Evolutionary conservation across 2,113 vertebrate species (phyloP).

Genomic region (Mesitornis unicolor): DNA sequence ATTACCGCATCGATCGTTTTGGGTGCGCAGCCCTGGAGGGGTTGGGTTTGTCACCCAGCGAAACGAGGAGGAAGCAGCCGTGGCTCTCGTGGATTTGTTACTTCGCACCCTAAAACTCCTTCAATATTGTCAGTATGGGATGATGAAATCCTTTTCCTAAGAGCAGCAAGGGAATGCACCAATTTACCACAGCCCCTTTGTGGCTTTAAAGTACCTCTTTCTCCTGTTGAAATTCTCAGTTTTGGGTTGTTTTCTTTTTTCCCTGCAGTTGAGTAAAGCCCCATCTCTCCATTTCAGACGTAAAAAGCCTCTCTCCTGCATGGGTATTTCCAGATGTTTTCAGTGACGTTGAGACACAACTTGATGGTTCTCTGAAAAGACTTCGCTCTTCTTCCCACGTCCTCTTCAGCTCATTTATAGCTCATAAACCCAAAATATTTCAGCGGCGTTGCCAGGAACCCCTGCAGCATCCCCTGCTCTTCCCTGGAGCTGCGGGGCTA

Average conservation of each 20-base stretch:
- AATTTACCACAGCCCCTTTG: neutral
- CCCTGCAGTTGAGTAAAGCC: neutral
- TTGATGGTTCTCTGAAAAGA: neutral
- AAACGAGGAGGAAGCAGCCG: neutral
- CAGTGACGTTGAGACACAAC: neutral
- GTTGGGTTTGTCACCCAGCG: rapidly evolving
- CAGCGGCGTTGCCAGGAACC: neutral
- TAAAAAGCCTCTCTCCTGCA: neutral
- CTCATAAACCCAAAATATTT: neutral
- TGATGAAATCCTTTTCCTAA: neutral
- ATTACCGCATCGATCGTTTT: neutral
- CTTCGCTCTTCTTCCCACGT: neutral
- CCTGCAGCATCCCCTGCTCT: neutral
- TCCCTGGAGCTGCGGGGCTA: neutral
- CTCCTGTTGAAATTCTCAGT: neutral
- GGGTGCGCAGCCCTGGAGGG: rapidly evolving
- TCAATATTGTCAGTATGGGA: neutral
- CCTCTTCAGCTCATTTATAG: neutral
- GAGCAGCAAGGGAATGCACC: neutral
- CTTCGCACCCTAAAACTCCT: neutral
- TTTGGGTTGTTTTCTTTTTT: neutral
- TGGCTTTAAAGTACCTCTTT: neutral
- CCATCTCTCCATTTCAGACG: neutral
- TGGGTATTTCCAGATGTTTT: neutral
- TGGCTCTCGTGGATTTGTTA: rapidly evolving